These are phyloP conservation scores for Melinopterus prodromus DNA, from an alignment of 2,888 invertebrate species.

Conservation along the genomic window DNA sequence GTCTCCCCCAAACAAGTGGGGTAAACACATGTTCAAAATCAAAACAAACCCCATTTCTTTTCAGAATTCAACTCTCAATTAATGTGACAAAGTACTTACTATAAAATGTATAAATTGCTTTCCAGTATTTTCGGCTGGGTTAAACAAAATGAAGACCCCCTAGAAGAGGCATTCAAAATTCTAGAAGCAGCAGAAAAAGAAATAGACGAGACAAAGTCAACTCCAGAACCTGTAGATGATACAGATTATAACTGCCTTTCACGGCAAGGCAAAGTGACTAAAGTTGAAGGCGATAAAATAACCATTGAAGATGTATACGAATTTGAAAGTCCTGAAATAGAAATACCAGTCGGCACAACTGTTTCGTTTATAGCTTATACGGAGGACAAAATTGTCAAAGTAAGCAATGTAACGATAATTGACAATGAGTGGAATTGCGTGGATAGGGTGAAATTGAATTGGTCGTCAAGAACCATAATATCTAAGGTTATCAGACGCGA, in stretches of 20 bases:
- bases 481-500: constrained; percentile 59
- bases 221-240: constrained; percentile 29
- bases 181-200: constrained; percentile 31
- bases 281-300: constrained; percentile 61
- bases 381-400: constrained; percentile 51
- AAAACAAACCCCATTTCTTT: neutral
- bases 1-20: no score
- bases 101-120: constrained; percentile 43
- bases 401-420: constrained; percentile 57
- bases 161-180: constrained; percentile 48
- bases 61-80: neutral
- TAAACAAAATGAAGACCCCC: constrained; percentile 41
- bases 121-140: constrained; percentile 25
- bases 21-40: neutral
- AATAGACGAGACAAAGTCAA: constrained; percentile 13
- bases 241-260: constrained; percentile 47
- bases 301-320: constrained; percentile 68
- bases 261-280: constrained; percentile 68
- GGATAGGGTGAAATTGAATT: constrained; percentile 54
- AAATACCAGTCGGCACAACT: constrained; percentile 65
- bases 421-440: constrained; percentile 55
- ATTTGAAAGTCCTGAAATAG: constrained; percentile 59
- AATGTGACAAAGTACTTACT: constrained; percentile 39
- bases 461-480: constrained; percentile 54
- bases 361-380: constrained; percentile 57